Evolutionary conservation across 2,888 invertebrate genomes (phyloP).

Genomic region (Villa cingulata): DNA sequence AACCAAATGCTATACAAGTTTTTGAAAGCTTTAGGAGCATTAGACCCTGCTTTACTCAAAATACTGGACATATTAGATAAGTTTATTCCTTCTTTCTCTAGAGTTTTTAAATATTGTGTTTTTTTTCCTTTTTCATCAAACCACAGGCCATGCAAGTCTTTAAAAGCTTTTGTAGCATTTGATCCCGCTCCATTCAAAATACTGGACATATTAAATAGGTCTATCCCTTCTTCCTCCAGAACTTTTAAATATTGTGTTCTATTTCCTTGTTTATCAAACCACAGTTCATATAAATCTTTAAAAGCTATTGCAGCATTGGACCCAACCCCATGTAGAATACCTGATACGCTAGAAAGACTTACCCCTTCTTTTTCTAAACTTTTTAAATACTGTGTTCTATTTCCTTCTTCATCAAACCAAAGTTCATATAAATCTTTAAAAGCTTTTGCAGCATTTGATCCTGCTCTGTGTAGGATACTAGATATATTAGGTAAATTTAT

Average conservation of each 20-base stretch:
- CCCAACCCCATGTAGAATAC: constrained; percentile 17
- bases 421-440: constrained; percentile 15
- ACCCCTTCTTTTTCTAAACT: constrained; percentile 15
- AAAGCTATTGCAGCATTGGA: constrained; percentile 1
- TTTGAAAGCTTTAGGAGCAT: constrained; percentile 2
- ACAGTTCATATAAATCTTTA: constrained; percentile 1
- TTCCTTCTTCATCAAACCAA: constrained; percentile 18
- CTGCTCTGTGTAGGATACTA: constrained; percentile 2
- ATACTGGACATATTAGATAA: constrained; percentile 18
- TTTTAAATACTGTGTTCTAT: constrained; percentile 10
- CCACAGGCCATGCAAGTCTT: constrained; percentile 18
- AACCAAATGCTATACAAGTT: constrained; percentile 1
- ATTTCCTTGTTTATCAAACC: not conserved
- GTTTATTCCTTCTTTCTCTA: constrained; percentile 15
- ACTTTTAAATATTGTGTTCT: not conserved
- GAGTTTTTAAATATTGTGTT: constrained; percentile 7
- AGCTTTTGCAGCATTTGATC: constrained; percentile 8
- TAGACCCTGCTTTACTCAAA: constrained; percentile 14
- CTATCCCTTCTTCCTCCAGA: not conserved
- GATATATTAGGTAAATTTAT: constrained; percentile 1
- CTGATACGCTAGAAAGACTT: constrained; percentile 15
- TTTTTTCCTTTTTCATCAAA: constrained; percentile 13
- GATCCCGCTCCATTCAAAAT: constrained; percentile 1
- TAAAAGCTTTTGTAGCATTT: constrained; percentile 19
- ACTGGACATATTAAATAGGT: not conserved